Evolutionary conservation across 1,140 invertebrate species (phyloP).

Genomic region (Drosophila pseudoananassae): DNA sequence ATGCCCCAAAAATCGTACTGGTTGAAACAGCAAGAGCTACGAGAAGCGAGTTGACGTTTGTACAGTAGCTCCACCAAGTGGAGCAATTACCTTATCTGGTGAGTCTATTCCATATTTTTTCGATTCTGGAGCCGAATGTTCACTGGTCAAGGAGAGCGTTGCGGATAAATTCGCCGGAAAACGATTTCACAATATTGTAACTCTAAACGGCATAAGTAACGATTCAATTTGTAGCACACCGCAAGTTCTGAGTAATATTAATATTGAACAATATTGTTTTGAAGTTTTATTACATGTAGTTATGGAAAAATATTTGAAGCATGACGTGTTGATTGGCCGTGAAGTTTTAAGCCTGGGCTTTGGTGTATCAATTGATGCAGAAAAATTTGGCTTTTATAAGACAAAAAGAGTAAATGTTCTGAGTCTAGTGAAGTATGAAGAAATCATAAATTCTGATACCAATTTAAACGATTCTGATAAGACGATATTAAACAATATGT

Average conservation of each 20-base stretch:
- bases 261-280: conserved; percentile 14
- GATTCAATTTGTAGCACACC: conserved; percentile 3
- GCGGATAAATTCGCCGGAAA: conserved; percentile 16
- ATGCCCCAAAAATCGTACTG: conserved; percentile 6
- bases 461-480: no score
- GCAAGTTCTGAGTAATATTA: conserved; percentile 6
- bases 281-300: background rate
- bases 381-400: no score
- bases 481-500: no score
- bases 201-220: conserved; percentile 11
- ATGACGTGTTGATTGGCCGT: background rate
- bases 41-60: conserved; percentile 10
- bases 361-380: background rate
- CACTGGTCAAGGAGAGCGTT: background rate
- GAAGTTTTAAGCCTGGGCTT: background rate
- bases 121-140: background rate
- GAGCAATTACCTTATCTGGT: background rate
- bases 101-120: background rate
- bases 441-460: no score
- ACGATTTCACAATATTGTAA: conserved; percentile 11
- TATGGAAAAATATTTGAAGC: background rate
- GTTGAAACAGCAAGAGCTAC: background rate
- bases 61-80: background rate
- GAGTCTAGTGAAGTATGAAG: no score
- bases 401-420: no score